Conservation (phyloP, 1,140 invertebrate genomes). For the Rhopalosiphum padi region DNA sequence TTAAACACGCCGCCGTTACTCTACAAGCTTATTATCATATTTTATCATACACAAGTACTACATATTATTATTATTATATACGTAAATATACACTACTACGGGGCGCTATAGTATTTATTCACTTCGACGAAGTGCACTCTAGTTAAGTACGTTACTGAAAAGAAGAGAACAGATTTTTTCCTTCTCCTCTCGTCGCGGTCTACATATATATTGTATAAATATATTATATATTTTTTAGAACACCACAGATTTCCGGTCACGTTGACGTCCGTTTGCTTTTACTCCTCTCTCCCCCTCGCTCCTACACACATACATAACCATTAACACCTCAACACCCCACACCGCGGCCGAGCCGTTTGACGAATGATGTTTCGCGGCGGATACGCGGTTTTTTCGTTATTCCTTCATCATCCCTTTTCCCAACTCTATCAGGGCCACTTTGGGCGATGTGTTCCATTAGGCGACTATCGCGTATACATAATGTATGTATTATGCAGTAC, state of each 20-base stretch:
- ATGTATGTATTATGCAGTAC: constrained; percentile 49
- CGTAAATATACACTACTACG: neutral
- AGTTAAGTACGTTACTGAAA: constrained; percentile 34
- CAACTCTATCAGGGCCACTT: neutral
- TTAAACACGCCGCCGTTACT: neutral
- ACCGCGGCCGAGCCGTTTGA: constrained; percentile 12
- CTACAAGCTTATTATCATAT: constrained; percentile 38
- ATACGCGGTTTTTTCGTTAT: neutral
- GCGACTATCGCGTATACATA: neutral
- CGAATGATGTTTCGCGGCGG: constrained; percentile 45
- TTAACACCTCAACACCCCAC: neutral
- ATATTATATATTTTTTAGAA: neutral
- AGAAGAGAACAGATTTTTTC: constrained; percentile 42
- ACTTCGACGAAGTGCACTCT: constrained; percentile 53
- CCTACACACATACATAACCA: neutral
- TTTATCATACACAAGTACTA: neutral
- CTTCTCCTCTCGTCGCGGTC: neutral
- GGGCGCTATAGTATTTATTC: neutral
- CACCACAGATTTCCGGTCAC: constrained; percentile 44
- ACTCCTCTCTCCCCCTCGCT: neutral
- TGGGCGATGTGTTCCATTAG: constrained; percentile 43
- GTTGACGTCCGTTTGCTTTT: constrained; percentile 48
- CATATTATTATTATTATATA: neutral
- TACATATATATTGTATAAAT: neutral
- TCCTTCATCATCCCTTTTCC: neutral